Evolutionary conservation across 2,888 invertebrate genomes (phyloP).

Genomic region (Gymnocheta viridis): DNA sequence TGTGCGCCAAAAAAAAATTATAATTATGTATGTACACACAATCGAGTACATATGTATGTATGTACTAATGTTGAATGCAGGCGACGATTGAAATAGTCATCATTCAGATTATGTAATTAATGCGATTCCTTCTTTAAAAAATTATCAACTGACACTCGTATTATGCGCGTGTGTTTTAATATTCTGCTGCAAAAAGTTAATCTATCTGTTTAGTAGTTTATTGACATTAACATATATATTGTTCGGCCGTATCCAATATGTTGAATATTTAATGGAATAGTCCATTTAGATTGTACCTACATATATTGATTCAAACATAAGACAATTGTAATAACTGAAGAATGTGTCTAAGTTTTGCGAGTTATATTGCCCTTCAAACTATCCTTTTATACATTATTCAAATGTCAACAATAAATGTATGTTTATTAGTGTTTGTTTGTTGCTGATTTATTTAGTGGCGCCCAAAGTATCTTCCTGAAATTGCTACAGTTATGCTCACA

Average conservation of each 20-base stretch:
- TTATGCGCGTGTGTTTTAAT: neutral
- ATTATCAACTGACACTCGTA: neutral
- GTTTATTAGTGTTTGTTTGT: slow-evolving; percentile 54
- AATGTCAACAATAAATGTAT: slow-evolving; percentile 47
- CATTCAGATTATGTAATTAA: slow-evolving; percentile 38
- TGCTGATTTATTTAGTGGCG: slow-evolving; percentile 58
- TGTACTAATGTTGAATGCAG: slow-evolving; percentile 1
- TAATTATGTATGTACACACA: neutral
- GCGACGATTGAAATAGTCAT: neutral
- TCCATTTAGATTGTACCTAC: neutral
- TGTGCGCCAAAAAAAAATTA: neutral
- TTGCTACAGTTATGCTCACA: neutral
- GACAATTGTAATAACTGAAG: neutral
- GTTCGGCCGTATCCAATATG: slow-evolving; percentile 47
- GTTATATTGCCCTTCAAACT: neutral
- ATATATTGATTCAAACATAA: neutral
- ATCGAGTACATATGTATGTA: neutral
- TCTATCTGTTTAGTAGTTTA: slow-evolving; percentile 29
- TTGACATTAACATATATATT: slow-evolving; percentile 64
- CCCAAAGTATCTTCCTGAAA: slow-evolving; percentile 29
- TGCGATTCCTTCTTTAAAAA: slow-evolving; percentile 18
- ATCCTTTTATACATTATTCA: slow-evolving; percentile 30
- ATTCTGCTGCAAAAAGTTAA: slow-evolving; percentile 15
- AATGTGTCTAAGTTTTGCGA: slow-evolving; percentile 25
- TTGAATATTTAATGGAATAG: slow-evolving; percentile 7